phyloP scores from a whole-genome alignment of 2,113 vertebrate genomes.

The Cyphomyrus plagiostoma region DNA sequence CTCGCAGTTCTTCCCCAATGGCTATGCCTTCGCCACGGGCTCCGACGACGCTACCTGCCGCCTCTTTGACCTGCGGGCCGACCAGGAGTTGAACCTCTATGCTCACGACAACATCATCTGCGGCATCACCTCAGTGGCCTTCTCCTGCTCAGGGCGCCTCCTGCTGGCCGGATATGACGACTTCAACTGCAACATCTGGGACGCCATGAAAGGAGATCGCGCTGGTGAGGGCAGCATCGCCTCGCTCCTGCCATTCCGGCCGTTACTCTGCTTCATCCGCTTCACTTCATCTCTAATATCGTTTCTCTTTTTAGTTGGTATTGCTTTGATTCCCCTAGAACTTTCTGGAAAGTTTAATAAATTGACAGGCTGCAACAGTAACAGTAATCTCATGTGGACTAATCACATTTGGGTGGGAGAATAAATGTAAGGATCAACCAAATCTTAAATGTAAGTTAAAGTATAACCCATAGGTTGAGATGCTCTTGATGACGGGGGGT shows the following conservation, averaged over 20 bases:
- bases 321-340: neutral
- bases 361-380: neutral
- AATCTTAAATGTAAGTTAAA: neutral
- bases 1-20: slow-evolving; percentile 74
- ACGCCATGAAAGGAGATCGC: slow-evolving; percentile 82
- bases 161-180: slow-evolving; percentile 82
- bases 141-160: slow-evolving; percentile 78
- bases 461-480: neutral
- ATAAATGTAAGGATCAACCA: neutral
- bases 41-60: slow-evolving; percentile 83
- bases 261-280: neutral
- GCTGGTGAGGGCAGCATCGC: slow-evolving; percentile 56
- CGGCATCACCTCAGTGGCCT: slow-evolving; percentile 86
- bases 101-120: slow-evolving; percentile 89
- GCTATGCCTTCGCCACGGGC: slow-evolving; percentile 82
- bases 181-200: slow-evolving; percentile 93
- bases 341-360: neutral
- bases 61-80: slow-evolving; percentile 79
- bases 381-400: neutral
- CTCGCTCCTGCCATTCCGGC: neutral
- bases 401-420: neutral
- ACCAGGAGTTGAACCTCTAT: slow-evolving; percentile 82
- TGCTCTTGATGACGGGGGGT: neutral
- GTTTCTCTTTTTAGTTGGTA: neutral
- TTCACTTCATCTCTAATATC: neutral